Evolutionary conservation across 2,113 vertebrate genomes (phyloP).

Genomic region (Emydura subglobosa): DNA sequence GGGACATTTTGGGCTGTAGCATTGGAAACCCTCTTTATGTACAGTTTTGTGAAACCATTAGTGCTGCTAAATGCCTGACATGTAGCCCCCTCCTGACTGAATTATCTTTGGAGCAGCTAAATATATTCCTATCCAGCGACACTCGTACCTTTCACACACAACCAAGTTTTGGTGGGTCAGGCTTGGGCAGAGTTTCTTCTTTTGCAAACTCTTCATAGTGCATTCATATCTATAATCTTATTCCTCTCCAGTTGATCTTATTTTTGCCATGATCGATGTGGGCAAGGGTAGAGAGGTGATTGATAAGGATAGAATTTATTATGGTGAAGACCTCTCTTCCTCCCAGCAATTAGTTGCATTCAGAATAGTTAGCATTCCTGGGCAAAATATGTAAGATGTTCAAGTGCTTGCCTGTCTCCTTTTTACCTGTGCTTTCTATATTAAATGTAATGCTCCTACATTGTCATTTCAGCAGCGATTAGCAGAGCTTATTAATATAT

Average conservation of each 20-base stretch:
- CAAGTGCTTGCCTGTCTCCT: fast-evolving
- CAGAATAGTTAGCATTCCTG: background rate
- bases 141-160: background rate
- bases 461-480: background rate
- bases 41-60: background rate
- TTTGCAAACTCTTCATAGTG: background rate
- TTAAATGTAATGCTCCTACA: background rate
- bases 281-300: background rate
- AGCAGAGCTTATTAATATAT: background rate
- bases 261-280: background rate
- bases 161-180: background rate
- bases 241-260: background rate
- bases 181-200: background rate
- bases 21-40: background rate
- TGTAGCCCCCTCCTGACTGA: background rate
- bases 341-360: background rate
- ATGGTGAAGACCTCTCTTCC: background rate
- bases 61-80: background rate
- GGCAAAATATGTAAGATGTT: background rate
- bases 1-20: background rate
- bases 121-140: background rate
- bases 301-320: background rate
- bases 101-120: background rate
- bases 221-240: background rate
- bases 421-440: background rate